Evolutionary conservation across 2,113 vertebrate species (phyloP).

Genomic region (Plecturocebus donacophilus): DNA sequence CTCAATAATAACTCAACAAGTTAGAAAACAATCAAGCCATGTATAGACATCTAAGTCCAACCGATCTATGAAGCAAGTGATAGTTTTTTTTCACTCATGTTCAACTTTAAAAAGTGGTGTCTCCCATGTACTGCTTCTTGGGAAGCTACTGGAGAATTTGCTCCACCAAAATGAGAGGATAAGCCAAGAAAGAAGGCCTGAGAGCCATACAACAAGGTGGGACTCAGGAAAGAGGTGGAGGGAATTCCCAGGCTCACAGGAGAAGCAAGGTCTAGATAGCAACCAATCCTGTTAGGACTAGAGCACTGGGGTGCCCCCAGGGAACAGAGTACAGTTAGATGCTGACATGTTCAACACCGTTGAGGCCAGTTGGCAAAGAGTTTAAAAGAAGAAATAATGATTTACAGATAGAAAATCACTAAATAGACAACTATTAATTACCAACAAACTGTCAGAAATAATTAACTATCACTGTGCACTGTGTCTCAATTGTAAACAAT

Average conservation of each 20-base stretch:
- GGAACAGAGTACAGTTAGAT: background rate
- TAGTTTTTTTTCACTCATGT: background rate
- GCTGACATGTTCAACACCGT: background rate
- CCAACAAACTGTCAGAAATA: background rate
- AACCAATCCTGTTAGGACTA: background rate
- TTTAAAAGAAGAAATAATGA: background rate
- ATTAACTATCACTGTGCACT: background rate
- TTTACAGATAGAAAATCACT: background rate
- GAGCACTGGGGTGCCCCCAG: rapidly evolving
- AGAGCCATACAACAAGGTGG: background rate
- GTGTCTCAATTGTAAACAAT: background rate
- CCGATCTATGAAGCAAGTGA: background rate
- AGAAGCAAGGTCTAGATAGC: background rate
- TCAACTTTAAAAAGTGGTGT: background rate
- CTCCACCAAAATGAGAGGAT: background rate
- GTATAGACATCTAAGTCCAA: background rate
- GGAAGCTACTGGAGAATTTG: background rate
- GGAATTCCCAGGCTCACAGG: background rate
- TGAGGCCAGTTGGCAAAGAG: background rate
- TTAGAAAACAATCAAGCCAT: background rate
- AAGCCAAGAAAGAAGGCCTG: background rate
- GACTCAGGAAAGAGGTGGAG: background rate
- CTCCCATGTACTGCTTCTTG: background rate
- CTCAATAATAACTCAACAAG: background rate
- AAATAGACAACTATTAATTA: background rate